Evolutionary conservation across 2,888 invertebrate genomes (phyloP).

Genomic region (Phragmatobia fuliginosa): DNA sequence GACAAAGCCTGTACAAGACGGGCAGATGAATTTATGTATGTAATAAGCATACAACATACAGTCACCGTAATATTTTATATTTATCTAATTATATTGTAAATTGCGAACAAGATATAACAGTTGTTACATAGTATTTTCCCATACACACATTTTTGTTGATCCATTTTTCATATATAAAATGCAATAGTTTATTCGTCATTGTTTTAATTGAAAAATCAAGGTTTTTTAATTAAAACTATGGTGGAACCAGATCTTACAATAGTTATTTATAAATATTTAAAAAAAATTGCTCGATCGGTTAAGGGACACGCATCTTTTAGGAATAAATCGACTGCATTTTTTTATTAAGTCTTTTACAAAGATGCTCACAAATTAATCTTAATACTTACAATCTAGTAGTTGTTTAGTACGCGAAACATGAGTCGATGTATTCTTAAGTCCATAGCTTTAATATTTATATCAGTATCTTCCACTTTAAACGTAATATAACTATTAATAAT

Average conservation of each 20-base stretch:
- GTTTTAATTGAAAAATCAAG: slow-evolving; percentile 43
- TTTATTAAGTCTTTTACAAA: slow-evolving; percentile 50
- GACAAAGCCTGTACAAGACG: slow-evolving; percentile 34
- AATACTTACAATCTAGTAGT: slow-evolving; percentile 35
- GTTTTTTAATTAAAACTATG: slow-evolving; percentile 42
- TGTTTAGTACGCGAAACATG: slow-evolving; percentile 33
- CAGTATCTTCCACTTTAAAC: slow-evolving; percentile 82
- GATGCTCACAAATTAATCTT: slow-evolving; percentile 44
- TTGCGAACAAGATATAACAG: slow-evolving; percentile 79
- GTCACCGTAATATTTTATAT: slow-evolving; percentile 61
- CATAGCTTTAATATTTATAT: slow-evolving; percentile 84
- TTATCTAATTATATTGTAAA: slow-evolving; percentile 78
- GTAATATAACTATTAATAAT: slow-evolving; percentile 67
- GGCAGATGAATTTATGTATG: slow-evolving; percentile 45
- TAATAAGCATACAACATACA: slow-evolving; percentile 47
- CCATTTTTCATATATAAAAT: slow-evolving; percentile 84
- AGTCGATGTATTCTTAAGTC: slow-evolving; percentile 79
- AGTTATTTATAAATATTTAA: slow-evolving; percentile 78
- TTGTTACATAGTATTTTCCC: slow-evolving; percentile 84
- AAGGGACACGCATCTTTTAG: slow-evolving; percentile 56
- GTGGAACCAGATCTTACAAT: slow-evolving; percentile 76
- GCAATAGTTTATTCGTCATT: slow-evolving; percentile 77
- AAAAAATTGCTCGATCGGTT: slow-evolving; percentile 74
- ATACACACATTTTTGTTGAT: slow-evolving; percentile 81
- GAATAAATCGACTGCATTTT: slow-evolving; percentile 71